A percentile compares a stretch with the other conserved stretches of the same genome.
These are phyloP conservation scores for Narcine bancroftii DNA, from an alignment of 2,113 vertebrate species.

Conservation along the genomic window DNA sequence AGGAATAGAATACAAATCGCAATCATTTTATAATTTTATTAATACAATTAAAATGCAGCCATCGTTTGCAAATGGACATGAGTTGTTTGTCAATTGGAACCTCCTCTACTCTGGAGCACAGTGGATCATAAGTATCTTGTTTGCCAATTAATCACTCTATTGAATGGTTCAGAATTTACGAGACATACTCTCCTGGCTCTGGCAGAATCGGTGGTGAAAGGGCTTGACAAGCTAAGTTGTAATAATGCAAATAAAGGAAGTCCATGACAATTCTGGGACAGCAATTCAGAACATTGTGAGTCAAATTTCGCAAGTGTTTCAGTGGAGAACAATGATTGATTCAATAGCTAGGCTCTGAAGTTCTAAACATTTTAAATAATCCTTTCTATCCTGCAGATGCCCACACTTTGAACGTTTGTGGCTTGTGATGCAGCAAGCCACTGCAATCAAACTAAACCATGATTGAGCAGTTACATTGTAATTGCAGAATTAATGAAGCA, in stretches of 20 bases:
- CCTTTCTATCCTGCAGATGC: not conserved
- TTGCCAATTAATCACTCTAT: not conserved
- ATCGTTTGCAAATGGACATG: not conserved
- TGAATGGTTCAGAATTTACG: not conserved
- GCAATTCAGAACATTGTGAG: not conserved
- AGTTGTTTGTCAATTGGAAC: not conserved
- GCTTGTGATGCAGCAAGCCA: slow-evolving; percentile 28
- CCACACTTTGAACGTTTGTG: not conserved
- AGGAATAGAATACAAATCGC: not conserved
- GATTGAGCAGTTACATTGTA: slow-evolving; percentile 35
- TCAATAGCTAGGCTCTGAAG: not conserved
- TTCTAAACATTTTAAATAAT: slow-evolving; percentile 12
- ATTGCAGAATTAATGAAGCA: slow-evolving; percentile 37
- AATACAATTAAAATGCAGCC: not conserved
- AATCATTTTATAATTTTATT: not conserved
- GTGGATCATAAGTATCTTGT: not conserved
- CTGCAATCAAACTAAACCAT: slow-evolving; percentile 29
- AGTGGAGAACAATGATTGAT: not conserved
- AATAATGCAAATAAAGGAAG: not conserved
- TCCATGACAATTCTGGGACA: not conserved
- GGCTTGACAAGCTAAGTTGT: not conserved
- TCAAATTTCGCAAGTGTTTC: not conserved
- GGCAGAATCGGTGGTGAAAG: not conserved
- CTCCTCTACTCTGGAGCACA: too few relatives aligned
- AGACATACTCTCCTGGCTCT: not conserved